Base-by-base conservation (phyloP, 2,113 vertebrate genomes). In the Synodontis membranacea region DNA sequence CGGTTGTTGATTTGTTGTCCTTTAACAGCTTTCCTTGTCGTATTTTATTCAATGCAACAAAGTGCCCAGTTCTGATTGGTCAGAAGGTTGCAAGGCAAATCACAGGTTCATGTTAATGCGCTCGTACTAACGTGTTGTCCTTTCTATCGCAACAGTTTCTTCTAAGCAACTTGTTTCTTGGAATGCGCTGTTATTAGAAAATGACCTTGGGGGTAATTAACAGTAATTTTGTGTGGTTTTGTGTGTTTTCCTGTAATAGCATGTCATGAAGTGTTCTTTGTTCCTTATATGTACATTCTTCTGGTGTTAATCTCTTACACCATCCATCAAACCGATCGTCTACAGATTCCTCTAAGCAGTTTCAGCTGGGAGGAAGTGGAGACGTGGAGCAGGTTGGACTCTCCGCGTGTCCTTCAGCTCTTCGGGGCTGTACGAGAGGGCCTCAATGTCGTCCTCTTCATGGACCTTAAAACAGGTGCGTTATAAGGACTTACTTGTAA, bases 401-500 rank as follows among this genome's bases (percentile, higher is more conserved):
- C 96, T 0, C 96, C 96, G 46, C 95, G 93, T 1, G 95, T 99
- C 0, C 95, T 99, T 42, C 96, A 97, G 89, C 92, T 99, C n/a
- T 99, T 96, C 0, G 98, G 98, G 0, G 97, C 96, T 0, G 96
- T 99, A 88, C 96, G 96, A 82, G 97, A 99, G 80, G 97, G 97
- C 0, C 94, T 92, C 4, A 97, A 96, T 92, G 85, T 99, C 2
- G 94, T 97, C 42, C 96, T 99, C 86, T 99, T 99, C 93, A 98
- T 99, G 97, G 96, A 98, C 86, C 89, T 97, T 23, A 96, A 98
- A 88, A 96, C 97, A 93, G 97, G 98, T 99, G 87, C 93, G 89
- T 17, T 66, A 23, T 25, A 39, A 62, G 28, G 17, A 7, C 2
- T 58, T 25, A 19, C 31, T 80, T 34, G n/a, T n/a, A n/a, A n/a